A percentile compares a stretch with the other conserved stretches of the same genome.
These are phyloP conservation scores for Toxonevra muliebris DNA, from an alignment of 2,888 invertebrate genomes.

Conservation along the genomic window DNA sequence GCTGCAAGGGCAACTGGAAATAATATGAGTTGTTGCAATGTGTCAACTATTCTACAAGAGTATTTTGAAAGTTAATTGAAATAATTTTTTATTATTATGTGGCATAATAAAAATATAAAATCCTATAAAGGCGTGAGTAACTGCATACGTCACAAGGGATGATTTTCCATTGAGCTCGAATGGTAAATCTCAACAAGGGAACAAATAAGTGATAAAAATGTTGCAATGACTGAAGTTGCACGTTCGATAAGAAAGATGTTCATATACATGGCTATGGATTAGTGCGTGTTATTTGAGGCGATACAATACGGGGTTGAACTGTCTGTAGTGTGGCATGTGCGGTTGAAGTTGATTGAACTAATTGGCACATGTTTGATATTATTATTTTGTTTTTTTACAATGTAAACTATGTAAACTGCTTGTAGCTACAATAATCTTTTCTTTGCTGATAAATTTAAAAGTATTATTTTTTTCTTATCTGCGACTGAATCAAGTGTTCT, in stretches of 20 bases:
- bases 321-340: constrained; percentile 40
- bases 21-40: constrained; percentile 3
- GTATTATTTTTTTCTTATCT: too few species aligned
- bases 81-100: constrained; percentile 33
- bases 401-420: not conserved
- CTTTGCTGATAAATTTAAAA: too few species aligned
- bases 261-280: not conserved
- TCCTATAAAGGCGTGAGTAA: not conserved
- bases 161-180: not conserved
- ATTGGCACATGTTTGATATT: constrained; percentile 46
- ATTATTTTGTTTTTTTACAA: constrained; percentile 10
- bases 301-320: too few species aligned
- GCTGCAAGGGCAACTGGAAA: too few species aligned
- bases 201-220: not conserved
- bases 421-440: too few species aligned
- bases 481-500: too few species aligned
- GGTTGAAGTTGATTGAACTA: constrained; percentile 53
- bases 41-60: constrained; percentile 23
- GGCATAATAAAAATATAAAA: constrained; percentile 1
- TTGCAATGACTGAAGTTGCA: too few species aligned
- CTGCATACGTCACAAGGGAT: not conserved
- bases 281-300: constrained; percentile 24
- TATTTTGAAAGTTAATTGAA: constrained; percentile 42
- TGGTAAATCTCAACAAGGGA: not conserved
- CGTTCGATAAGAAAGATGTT: not conserved